These are phyloP conservation scores for Enteromius paludinosus DNA, from an alignment of 2,797 vertebrate species.

Conservation along the genomic window DNA sequence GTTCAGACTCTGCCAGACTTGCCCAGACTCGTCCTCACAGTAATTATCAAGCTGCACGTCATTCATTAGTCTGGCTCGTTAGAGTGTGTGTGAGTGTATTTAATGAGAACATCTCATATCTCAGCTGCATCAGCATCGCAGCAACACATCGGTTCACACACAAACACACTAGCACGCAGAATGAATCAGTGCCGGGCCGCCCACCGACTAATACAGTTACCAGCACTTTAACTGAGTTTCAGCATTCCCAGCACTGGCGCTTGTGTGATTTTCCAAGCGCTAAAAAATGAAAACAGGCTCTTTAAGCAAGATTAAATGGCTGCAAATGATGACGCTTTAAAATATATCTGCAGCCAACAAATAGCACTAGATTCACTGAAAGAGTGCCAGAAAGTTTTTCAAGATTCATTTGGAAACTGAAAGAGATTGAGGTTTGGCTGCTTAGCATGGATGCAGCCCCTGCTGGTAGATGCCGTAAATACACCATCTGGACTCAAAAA, in stretches of 20 bases:
- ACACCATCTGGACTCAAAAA: neutral
- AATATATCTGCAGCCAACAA: neutral
- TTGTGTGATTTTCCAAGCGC: neutral
- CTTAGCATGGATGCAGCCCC: neutral
- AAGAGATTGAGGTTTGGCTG: neutral
- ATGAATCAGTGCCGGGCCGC: slow-evolving; percentile 22
- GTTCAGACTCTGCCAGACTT: slow-evolving; percentile 43
- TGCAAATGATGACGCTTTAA: neutral
- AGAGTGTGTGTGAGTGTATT: slow-evolving; percentile 26
- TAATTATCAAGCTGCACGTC: slow-evolving; percentile 48
- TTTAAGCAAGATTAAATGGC: neutral
- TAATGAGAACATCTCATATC: slow-evolving; percentile 34
- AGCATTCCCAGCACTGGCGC: slow-evolving; percentile 10
- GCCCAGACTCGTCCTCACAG: slow-evolving; percentile 45
- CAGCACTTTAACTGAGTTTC: slow-evolving; percentile 28
- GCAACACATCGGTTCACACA: slow-evolving; percentile 9
- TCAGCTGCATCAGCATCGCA: slow-evolving; percentile 32
- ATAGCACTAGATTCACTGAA: neutral
- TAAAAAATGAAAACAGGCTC: slow-evolving; percentile 4
- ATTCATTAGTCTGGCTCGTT: slow-evolving; percentile 49
- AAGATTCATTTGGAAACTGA: neutral
- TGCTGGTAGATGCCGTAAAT: neutral
- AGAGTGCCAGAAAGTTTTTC: neutral
- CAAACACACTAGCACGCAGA: neutral
- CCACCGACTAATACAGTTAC: slow-evolving; percentile 31